Conservation (phyloP, 1,140 invertebrate species). For the Megathymus violae region DNA sequence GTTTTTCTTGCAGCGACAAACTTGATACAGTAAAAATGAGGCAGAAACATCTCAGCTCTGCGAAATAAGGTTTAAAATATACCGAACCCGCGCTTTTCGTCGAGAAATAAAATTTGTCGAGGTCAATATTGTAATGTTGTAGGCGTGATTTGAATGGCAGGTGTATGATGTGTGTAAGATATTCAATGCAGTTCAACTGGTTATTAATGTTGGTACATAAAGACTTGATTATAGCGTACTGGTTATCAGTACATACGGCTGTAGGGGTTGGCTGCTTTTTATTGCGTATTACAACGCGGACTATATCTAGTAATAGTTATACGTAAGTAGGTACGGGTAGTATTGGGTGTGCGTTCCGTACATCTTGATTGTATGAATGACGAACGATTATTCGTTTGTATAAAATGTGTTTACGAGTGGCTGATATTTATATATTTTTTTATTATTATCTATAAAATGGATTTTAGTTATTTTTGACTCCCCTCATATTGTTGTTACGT, state of each 20-base stretch:
- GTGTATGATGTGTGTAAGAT: constrained; percentile 53
- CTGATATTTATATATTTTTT: no score
- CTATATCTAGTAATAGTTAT: not conserved
- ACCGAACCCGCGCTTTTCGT: not conserved
- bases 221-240: constrained; percentile 27
- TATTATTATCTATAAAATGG: no score
- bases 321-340: no score
- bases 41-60: constrained; percentile 18
- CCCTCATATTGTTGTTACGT: no score
- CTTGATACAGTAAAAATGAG: constrained; percentile 12
- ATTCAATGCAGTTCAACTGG: constrained; percentile 35
- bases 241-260: constrained; percentile 11
- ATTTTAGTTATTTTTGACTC: no score
- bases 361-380: no score
- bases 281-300: not conserved
- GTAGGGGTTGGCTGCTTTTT: not conserved
- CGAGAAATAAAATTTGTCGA: constrained; percentile 10
- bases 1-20: constrained; percentile 30
- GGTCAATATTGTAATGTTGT: constrained; percentile 45
- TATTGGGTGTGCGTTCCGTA: no score
- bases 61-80: constrained; percentile 28
- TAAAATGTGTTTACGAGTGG: no score
- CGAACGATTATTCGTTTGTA: no score
- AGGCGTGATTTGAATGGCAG: constrained; percentile 73
- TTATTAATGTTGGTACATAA: constrained; percentile 35